A percentile compares a stretch with the other conserved stretches of the same genome.
Evolutionary conservation across 1,140 invertebrate species (phyloP).

Genomic region (Saccostrea echinata): DNA sequence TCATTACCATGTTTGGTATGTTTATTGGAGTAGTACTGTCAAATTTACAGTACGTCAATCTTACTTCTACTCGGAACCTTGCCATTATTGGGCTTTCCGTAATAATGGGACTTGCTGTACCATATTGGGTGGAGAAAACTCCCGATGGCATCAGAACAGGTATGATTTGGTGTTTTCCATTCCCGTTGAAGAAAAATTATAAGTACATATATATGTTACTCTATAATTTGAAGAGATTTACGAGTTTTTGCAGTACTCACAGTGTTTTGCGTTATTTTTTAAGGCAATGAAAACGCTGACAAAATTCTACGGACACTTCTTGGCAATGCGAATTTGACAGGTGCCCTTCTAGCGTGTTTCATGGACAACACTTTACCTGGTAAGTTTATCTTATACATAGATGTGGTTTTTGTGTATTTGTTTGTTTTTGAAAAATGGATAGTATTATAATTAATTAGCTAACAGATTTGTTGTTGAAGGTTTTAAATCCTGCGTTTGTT

Average conservation of each 20-base stretch:
- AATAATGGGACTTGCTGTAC: slow-evolving; percentile 89
- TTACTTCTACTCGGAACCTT: slow-evolving; percentile 89
- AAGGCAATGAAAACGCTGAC: slow-evolving; percentile 62
- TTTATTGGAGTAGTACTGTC: slow-evolving; percentile 82
- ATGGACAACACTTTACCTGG: slow-evolving; percentile 80
- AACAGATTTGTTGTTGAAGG: no score
- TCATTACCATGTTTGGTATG: slow-evolving; percentile 91
- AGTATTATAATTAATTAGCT: no score
- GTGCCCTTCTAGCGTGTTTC: slow-evolving; percentile 77
- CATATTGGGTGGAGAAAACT: slow-evolving; percentile 84
- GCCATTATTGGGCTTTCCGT: slow-evolving; percentile 93
- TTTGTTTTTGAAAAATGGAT: no score
- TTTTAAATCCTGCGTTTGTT: not conserved
- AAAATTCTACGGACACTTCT: slow-evolving; percentile 63
- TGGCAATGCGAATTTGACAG: slow-evolving; percentile 77
- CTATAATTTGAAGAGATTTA: not conserved
- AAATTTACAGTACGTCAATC: slow-evolving; percentile 88
- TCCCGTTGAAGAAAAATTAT: not conserved
- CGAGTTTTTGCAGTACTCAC: not conserved
- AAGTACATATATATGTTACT: not conserved
- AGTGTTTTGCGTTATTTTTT: not conserved
- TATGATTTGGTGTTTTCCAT: slow-evolving; percentile 44
- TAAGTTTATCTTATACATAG: slow-evolving; percentile 41
- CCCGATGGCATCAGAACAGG: slow-evolving; percentile 86
- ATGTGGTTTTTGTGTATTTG: not conserved